Conservation (phyloP, 2,888 invertebrate species). For the Carterocephalus palaemon region DNA sequence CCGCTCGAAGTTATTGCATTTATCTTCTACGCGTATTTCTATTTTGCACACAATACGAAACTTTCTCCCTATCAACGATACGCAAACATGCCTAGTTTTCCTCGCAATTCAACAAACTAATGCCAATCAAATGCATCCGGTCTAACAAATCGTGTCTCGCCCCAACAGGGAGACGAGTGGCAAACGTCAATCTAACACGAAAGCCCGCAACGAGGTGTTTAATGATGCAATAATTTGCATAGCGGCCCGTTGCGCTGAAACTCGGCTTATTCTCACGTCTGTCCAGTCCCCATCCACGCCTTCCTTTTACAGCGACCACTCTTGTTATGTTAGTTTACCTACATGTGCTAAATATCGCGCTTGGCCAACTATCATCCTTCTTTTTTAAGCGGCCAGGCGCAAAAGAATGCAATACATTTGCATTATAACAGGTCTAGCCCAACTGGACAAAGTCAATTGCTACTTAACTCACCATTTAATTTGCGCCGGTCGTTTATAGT, state of each 20-base stretch:
- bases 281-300: slow-evolving; percentile 44
- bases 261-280: slow-evolving; percentile 71
- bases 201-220: slow-evolving; percentile 68
- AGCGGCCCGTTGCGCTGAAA: slow-evolving; percentile 55
- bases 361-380: slow-evolving; percentile 24
- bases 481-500: slow-evolving; percentile 44
- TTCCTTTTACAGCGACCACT: slow-evolving; percentile 55
- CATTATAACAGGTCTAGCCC: slow-evolving; percentile 27
- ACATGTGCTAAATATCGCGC: slow-evolving; percentile 42
- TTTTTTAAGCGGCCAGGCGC: slow-evolving; percentile 26
- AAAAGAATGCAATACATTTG: slow-evolving; percentile 26
- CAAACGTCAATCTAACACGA: slow-evolving; percentile 66
- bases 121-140: slow-evolving; percentile 71
- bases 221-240: slow-evolving; percentile 78
- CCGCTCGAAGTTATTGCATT: not conserved
- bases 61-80: slow-evolving; percentile 13
- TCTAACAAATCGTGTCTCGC: slow-evolving; percentile 51
- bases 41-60: slow-evolving; percentile 13
- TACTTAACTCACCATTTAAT: slow-evolving; percentile 54
- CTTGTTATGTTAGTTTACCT: slow-evolving; percentile 54
- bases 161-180: slow-evolving; percentile 38
- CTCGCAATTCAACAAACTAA: slow-evolving; percentile 56
- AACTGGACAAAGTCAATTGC: slow-evolving; percentile 28
- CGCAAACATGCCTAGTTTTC: slow-evolving; percentile 39
- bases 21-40: not conserved